phyloP scores from a whole-genome alignment of 2,888 invertebrate genomes.

The Leptarthrus brevirostris region DNA sequence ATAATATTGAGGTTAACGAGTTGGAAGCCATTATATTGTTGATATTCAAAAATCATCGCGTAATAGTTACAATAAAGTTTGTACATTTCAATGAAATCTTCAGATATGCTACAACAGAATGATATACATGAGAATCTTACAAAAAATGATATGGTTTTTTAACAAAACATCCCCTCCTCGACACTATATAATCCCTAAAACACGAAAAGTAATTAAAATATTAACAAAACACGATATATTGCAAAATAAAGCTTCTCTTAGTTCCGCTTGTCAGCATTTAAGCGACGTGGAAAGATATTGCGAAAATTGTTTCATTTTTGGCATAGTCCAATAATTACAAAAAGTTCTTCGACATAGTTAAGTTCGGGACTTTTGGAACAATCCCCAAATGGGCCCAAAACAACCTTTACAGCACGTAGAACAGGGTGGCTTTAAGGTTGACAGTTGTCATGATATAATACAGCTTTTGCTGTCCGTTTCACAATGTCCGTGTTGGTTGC shows the following conservation, averaged over 20 bases:
- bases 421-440: constrained; percentile 21
- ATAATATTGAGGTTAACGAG: constrained; percentile 41
- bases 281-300: neutral
- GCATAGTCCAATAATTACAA: constrained; percentile 21
- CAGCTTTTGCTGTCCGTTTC: constrained; percentile 79
- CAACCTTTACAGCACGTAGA: constrained; percentile 49
- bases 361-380: constrained; percentile 31
- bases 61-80: neutral
- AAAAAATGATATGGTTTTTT: constrained; percentile 27
- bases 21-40: constrained; percentile 34
- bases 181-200: neutral
- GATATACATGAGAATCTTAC: constrained; percentile 14
- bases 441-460: constrained; percentile 80
- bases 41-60: neutral
- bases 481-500: constrained; percentile 66
- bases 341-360: neutral
- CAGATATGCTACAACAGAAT: constrained; percentile 30
- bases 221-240: neutral
- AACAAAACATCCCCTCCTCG: constrained; percentile 6
- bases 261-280: constrained; percentile 8
- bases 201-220: neutral
- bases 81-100: constrained; percentile 20
- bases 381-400: constrained; percentile 40
- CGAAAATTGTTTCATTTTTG: constrained; percentile 31
- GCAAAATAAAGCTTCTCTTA: constrained; percentile 46